phyloP scores from a whole-genome alignment of 2,797 vertebrate species.

The Trichosurus vulpecula region DNA sequence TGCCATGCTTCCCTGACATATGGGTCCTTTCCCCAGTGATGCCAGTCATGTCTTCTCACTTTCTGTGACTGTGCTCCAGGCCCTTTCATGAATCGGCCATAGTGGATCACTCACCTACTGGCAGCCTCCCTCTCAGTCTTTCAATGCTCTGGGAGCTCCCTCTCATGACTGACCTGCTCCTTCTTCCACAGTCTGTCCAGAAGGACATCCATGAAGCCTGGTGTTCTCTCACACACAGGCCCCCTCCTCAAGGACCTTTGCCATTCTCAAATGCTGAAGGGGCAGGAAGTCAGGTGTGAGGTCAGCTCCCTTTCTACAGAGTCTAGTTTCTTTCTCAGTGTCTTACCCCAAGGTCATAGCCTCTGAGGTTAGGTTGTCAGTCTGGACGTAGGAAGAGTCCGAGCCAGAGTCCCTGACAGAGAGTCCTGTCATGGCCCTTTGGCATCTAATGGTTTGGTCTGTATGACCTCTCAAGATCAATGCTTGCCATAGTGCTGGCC shows the following conservation, averaged over 20 bases:
- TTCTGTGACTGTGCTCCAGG: neutral
- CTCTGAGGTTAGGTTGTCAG: neutral
- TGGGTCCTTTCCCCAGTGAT: neutral
- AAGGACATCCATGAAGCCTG: too few species aligned
- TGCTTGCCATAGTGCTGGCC: neutral
- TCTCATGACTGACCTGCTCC: too few species aligned
- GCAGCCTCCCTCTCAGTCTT: neutral
- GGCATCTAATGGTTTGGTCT: neutral
- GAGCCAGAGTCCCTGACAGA: neutral
- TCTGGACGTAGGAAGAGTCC: neutral
- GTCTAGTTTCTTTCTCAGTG: neutral
- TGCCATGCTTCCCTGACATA: neutral
- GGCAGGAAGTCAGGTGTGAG: neutral
- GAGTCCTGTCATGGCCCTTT: neutral
- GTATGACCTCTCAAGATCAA: neutral
- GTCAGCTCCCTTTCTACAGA: neutral
- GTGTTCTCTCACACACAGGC: too few species aligned
- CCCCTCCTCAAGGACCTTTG: too few species aligned
- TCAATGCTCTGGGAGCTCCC: neutral
- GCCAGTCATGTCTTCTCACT: neutral
- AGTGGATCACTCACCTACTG: neutral
- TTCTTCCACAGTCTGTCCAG: too few species aligned
- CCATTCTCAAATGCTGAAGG: neutral
- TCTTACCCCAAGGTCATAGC: too few species aligned
- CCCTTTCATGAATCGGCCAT: too few species aligned